These are phyloP conservation scores for Poeciliopsis retropinna DNA, from an alignment of 2,113 vertebrate species.

Conservation along the genomic window DNA sequence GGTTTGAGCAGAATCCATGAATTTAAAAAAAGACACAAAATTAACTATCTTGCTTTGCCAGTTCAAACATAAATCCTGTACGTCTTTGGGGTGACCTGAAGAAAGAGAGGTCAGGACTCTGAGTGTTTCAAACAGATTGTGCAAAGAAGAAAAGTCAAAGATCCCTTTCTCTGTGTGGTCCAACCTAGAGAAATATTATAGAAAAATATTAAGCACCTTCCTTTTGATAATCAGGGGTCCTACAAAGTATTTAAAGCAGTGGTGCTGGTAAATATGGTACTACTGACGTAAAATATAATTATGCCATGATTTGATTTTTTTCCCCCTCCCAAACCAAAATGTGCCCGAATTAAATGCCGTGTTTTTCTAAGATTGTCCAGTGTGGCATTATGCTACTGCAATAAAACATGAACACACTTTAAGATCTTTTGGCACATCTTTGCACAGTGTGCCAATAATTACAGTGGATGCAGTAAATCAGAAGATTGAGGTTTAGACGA, in stretches of 20 bases:
- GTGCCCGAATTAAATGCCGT: neutral
- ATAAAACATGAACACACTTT: neutral
- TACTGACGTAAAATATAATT: neutral
- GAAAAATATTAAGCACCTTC: neutral
- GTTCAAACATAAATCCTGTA: too few species aligned
- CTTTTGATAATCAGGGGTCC: neutral
- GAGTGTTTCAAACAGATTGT: too few species aligned
- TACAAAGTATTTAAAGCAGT: neutral
- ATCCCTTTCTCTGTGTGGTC: neutral
- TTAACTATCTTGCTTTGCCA: too few species aligned
- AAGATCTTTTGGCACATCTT: neutral
- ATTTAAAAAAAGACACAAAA: too few species aligned
- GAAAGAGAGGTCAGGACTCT: neutral
- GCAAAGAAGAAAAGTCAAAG: neutral
- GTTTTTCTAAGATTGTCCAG: neutral
- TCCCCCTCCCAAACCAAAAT: neutral
- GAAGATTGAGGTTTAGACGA: neutral
- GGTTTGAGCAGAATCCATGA: too few species aligned
- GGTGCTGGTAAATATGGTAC: neutral
- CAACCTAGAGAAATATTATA: neutral
- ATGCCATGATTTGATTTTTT: neutral
- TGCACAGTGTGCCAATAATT: neutral
- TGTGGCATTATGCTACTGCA: neutral
- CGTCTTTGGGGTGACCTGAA: neutral
- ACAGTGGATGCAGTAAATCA: neutral